Conservation (phyloP, 2,113 vertebrate genomes). For the Dipodomys ordii region DNA sequence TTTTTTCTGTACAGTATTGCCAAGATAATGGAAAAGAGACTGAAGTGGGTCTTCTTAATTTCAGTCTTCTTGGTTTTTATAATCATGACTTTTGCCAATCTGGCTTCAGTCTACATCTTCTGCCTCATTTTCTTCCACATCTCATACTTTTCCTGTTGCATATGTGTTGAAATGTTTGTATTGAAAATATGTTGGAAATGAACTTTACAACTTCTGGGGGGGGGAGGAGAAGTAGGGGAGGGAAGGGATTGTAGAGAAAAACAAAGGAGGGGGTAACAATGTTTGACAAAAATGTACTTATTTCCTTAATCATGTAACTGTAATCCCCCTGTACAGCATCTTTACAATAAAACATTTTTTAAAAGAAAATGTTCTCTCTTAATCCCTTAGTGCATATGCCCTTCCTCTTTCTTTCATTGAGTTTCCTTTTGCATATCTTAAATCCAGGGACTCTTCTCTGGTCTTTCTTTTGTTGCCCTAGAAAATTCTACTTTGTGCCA, state of each 20-base stretch:
- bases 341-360: too few species aligned
- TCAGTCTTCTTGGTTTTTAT: background rate
- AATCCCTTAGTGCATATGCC: background rate
- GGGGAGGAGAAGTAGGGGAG: too few species aligned
- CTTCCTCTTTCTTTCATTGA: background rate
- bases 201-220: too few species aligned
- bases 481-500: background rate
- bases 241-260: too few species aligned
- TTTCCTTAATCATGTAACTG: too few species aligned
- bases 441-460: background rate
- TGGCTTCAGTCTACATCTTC: background rate
- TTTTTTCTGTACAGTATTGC: background rate
- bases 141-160: background rate
- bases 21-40: background rate
- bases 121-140: background rate
- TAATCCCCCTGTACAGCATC: too few species aligned
- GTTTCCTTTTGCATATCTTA: background rate
- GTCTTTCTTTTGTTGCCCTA: background rate
- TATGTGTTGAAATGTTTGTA: background rate
- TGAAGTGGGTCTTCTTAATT: background rate
- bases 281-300: too few species aligned
- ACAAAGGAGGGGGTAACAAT: too few species aligned
- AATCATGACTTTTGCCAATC: background rate
- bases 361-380: background rate
- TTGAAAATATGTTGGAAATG: background rate